These are phyloP conservation scores for Ailurus styani DNA, from an alignment of 2,113 vertebrate species.

Conservation along the genomic window DNA sequence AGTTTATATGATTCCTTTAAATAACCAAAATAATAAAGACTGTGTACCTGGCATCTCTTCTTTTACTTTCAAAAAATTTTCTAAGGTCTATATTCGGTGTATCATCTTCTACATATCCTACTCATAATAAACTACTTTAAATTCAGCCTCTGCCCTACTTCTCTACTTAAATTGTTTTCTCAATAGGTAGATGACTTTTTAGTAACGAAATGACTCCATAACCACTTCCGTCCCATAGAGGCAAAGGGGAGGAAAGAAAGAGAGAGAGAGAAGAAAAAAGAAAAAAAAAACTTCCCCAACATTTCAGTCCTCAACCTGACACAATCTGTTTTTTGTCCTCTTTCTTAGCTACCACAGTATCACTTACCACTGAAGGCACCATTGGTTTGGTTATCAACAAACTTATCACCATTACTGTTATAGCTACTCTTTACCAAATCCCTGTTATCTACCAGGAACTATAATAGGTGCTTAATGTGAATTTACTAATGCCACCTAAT, in stretches of 20 bases:
- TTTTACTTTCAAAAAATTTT: constrained; percentile 8
- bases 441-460: not conserved
- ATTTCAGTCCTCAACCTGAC: not conserved
- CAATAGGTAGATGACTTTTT: not conserved
- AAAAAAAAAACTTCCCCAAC: not conserved
- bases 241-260: not conserved
- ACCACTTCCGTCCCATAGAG: not conserved
- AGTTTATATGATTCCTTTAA: not conserved
- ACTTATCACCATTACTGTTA: not conserved
- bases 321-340: not conserved
- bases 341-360: not conserved
- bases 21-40: constrained; percentile 29
- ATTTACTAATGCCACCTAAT: not conserved
- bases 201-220: not conserved
- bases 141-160: not conserved
- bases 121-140: not conserved
- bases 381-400: not conserved
- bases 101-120: not conserved
- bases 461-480: not conserved
- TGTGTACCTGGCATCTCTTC: not conserved
- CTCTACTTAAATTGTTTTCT: not conserved
- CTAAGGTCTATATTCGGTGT: not conserved
- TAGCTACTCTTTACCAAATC: not conserved
- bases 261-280: not conserved
- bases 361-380: not conserved